phyloP scores from a whole-genome alignment of 1,140 invertebrate species.

The Asbolus verrucosus region DNA sequence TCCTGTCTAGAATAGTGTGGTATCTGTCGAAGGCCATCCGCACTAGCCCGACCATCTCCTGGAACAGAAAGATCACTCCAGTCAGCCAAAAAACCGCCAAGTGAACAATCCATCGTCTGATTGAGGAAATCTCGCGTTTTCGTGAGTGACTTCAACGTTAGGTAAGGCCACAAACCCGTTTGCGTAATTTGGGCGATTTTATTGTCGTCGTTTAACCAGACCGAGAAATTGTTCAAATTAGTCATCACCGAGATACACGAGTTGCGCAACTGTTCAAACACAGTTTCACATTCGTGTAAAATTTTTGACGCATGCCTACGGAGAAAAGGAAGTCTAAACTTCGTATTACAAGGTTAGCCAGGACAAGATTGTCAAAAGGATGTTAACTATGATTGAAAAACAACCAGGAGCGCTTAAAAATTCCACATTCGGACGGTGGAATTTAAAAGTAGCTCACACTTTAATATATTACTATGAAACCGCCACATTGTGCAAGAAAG shows the following conservation, averaged over 20 bases:
- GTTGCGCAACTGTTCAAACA: background rate
- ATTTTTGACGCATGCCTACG: background rate
- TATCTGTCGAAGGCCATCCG: slow-evolving; percentile 72
- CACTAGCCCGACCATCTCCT: slow-evolving; percentile 69
- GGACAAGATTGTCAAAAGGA: slow-evolving; percentile 1
- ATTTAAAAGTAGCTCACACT: slow-evolving; percentile 31
- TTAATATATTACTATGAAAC: slow-evolving; percentile 24
- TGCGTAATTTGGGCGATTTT: slow-evolving; percentile 20
- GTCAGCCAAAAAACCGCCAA: background rate
- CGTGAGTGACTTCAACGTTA: background rate
- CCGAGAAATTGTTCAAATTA: slow-evolving; percentile 7
- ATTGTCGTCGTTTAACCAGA: slow-evolving; percentile 22
- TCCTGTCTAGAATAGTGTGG: slow-evolving; percentile 64
- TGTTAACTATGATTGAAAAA: background rate
- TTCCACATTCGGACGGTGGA: background rate
- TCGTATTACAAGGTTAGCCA: no score
- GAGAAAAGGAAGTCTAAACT: background rate
- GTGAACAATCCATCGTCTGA: background rate
- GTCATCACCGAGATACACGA: background rate
- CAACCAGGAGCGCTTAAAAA: no score
- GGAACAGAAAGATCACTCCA: slow-evolving; percentile 45
- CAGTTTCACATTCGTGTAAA: no score
- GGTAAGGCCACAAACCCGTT: slow-evolving; percentile 10
- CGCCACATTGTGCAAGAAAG: slow-evolving; percentile 27
- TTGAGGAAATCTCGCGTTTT: slow-evolving; percentile 6